Evolutionary conservation across 1,140 invertebrate genomes (phyloP), one percentile per base, ranked within the genome.

Genomic region (Rhagoletis pomonella): DNA sequence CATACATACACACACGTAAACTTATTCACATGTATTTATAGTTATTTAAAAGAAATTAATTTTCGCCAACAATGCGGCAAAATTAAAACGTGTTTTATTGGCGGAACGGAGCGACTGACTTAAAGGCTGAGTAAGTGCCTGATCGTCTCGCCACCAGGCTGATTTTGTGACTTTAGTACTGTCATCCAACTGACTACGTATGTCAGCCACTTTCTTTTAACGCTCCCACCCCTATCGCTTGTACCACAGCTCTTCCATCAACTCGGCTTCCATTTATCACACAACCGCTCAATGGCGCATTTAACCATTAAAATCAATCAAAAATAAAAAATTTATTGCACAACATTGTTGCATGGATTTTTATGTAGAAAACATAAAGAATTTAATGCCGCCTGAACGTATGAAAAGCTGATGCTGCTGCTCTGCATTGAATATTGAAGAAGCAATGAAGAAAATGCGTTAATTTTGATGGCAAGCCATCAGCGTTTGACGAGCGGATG

Each of bases 301-400:
- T 90, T 91, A 90, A 91, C 90, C 91, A 91, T 91, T 91, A 91
- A 91, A 91, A 91, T 91, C 91, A 91, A 91, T 91, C 91, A 91
- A 91, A 91, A 85, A 85, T 85, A 91, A 91, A 91, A n/a, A 85
- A 85, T 85, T 85, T 85, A 85, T 85, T 59, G 19, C 59, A 62
- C 55, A 85, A 85, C 84, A 60, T 85, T 85, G 84, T 85, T 62
- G 84, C 55, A 59, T 85, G 55, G 59, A 47, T 62, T 60, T 85
- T 85, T 85, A 85, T 85, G 84, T 81, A 81, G 73, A 62, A 85
- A 85, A 14, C 84, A 85, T 85, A 85, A 85, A 85, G 58, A 60
- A 47, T 85, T 85, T 62, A 85, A 62, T 85, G 44, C 58, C 39
- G 62, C 12, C 42, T 12, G 44, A 81, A 12, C 19, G 58, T 85